Evolutionary conservation across 30 jellyfish, hydroid and myxozoan genomes (phyloP), one percentile per base, ranked within the genome.

Genomic region (Hydractinia echinata): DNA sequence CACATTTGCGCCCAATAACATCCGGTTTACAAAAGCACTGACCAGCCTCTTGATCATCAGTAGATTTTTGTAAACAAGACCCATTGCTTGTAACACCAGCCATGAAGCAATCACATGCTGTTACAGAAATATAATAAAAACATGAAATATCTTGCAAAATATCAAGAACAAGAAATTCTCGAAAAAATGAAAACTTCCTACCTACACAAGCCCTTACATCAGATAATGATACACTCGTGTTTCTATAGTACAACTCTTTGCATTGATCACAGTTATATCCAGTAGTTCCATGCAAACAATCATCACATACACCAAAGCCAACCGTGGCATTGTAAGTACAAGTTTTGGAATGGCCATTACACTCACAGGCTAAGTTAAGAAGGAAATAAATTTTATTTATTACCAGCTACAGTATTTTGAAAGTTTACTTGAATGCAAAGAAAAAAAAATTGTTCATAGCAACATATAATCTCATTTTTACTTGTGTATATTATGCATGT

Each of bases 21-120:
- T 80, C 81, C 19, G 76, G 81, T 55, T 79, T 83, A 70, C 97
- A 89, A 18, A 53, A 73, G 52, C 97, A 89, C 61, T 89, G 97
- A 6, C 97, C 97, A 49, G 79, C 77, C 48, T 83, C 55, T 79
- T 50, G 58, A 67, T 77, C 71, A 48, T 67, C 10, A 1, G 95
- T 5, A 10, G 84, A 52, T 9, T 49, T 82, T 64, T 85, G 88
- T 14, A 55, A 58, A 70, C 97, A 89, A 10, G 83, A 8, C 4
- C 94, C 95, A 64, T 84, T 89, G 85, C 84, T 82, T 13, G 66
- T 81, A 6, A 68, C 81, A 1, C 97, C 97, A 67, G 76, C 79
- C 18, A 83, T 53, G 67, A 53, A 89, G 56, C 97, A 89, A 55
- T 69, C 95, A 64, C 97, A 89, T 9, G 86, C 97, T 89, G 82